These are phyloP conservation scores for Falcaria lacertinaria DNA, from an alignment of 2,888 invertebrate genomes.

Conservation along the genomic window DNA sequence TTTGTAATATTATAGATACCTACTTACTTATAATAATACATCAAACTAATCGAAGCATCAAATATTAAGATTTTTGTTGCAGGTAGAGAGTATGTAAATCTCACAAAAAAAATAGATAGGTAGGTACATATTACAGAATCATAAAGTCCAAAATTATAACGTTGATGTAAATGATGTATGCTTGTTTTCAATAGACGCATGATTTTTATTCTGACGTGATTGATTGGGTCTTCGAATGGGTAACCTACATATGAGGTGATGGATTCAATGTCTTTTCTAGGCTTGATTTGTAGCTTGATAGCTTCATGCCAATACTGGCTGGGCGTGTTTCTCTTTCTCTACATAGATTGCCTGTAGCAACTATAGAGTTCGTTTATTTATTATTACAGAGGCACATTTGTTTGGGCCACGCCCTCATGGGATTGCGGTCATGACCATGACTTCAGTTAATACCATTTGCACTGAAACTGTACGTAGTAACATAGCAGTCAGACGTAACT, in stretches of 20 bases:
- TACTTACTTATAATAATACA: too few relatives aligned
- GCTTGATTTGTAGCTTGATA: too few relatives aligned
- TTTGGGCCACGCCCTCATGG: slow-evolving; percentile 17
- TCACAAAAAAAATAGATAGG: too few relatives aligned
- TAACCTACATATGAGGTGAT: neutral
- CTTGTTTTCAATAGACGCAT: too few relatives aligned
- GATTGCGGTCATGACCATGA: slow-evolving; percentile 24
- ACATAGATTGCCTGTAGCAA: too few relatives aligned
- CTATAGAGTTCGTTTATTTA: slow-evolving; percentile 8
- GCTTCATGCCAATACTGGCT: neutral
- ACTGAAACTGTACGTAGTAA: slow-evolving; percentile 9
- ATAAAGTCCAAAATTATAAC: too few relatives aligned
- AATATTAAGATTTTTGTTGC: too few relatives aligned
- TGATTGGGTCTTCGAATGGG: neutral
- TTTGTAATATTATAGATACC: neutral
- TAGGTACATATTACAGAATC: too few relatives aligned
- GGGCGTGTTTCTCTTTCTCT: neutral
- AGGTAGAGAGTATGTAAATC: too few relatives aligned
- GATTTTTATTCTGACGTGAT: neutral
- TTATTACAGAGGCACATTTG: neutral
- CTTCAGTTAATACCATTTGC: slow-evolving; percentile 9
- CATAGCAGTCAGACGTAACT: neutral
- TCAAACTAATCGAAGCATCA: too few relatives aligned
- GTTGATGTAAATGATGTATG: too few relatives aligned
- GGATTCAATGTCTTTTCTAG: neutral